Base-by-base conservation (phyloP, 2,888 invertebrate species). In the Caenorhabditis sp. region DNA sequence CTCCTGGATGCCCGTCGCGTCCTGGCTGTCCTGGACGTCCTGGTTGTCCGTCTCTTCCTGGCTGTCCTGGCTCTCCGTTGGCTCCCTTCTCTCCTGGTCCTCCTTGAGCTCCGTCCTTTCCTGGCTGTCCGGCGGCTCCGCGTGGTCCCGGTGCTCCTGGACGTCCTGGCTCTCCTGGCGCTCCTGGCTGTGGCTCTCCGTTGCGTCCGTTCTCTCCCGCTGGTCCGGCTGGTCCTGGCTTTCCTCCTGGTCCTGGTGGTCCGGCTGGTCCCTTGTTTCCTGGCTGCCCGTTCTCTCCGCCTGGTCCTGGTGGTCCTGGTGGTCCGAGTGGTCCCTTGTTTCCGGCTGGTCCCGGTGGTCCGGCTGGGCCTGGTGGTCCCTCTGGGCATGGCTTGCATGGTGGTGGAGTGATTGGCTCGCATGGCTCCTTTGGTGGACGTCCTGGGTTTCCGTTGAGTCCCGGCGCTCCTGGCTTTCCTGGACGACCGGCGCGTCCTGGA, bases 361-460 rank as follows among this genome's bases (percentile, higher is more conserved):
- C 89, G 68, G 86, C 77, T 68, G 85, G 83, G 75, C 89, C 86
- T 26, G 84, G 79, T 72, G 85, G 80, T 80, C 90, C 86, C 70
- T 82, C 84, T 61, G 91, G 91, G 87, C 91, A 91, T 35, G 91
- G 91, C 83, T 90, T 90, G 88, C 91, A 92, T 56, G 92, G 92
- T 68, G 91, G 91, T 58, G 91, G 91, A 31, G 92, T 92, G 82
- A 91, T 86, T 58, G 91, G 91, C 84, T 89, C 89, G 84, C 90
- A 90, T 61, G 89, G 89, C 86, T 86, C 86, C 84, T 85, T 85
- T 74, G 91, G 90, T 64, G 91, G 91, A 59, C 91, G 87, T 80
- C 91, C 91, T 66, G 91, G 91, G 82, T 90, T 90, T 79, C 91
- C 91, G 69, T 91, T 90, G 58, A 90, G 86, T 75, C 91, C 91